Evolutionary conservation across 2,888 invertebrate species (phyloP).

Genomic region (Euzophera pinguis): DNA sequence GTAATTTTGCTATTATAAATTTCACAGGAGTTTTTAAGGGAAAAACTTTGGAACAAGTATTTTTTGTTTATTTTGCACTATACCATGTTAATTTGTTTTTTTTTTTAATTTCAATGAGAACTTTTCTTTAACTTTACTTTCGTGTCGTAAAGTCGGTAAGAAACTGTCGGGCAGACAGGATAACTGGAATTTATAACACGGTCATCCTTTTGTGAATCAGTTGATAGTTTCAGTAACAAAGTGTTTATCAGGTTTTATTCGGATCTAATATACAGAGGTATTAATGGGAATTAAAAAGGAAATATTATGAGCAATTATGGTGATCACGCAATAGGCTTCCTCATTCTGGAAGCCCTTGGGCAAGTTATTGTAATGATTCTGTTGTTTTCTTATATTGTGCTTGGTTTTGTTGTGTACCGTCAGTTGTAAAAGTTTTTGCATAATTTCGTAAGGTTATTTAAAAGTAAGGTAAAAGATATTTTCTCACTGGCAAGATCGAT

Average conservation of each 20-base stretch:
- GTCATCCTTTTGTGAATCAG: constrained; percentile 29
- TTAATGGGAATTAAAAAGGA: constrained; percentile 35
- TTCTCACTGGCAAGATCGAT: too few species aligned
- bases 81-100: neutral
- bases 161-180: constrained; percentile 5
- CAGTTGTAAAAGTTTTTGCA: too few species aligned
- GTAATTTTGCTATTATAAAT: constrained; percentile 13
- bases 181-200: constrained; percentile 47
- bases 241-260: constrained; percentile 43
- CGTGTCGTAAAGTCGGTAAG: neutral
- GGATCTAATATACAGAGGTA: constrained; percentile 38
- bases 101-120: neutral
- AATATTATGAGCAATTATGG: constrained; percentile 25
- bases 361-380: too few species aligned
- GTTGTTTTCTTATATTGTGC: too few species aligned
- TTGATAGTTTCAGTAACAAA: constrained; percentile 28
- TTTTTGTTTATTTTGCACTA: neutral
- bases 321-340: neutral
- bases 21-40: constrained; percentile 22
- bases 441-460: too few species aligned
- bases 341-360: neutral
- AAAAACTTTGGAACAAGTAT: neutral
- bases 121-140: neutral
- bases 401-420: too few species aligned
- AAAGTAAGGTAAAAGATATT: too few species aligned